Evolutionary conservation across 2,113 vertebrate genomes (phyloP).

Genomic region (Delphinus delphis): DNA sequence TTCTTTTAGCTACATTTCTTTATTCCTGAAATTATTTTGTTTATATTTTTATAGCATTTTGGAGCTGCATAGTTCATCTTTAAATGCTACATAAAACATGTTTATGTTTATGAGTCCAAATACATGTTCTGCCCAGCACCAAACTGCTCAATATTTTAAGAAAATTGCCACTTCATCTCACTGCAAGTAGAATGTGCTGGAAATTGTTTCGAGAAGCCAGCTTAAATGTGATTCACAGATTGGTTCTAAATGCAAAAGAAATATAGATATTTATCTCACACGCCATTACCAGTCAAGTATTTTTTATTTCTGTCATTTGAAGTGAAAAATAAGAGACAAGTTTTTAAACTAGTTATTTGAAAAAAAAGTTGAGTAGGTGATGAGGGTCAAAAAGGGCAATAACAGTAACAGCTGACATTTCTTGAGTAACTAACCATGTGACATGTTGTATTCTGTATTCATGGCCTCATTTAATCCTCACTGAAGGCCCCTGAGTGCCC

Average conservation of each 20-base stretch:
- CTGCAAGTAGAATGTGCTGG: constrained; percentile 62
- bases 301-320: constrained; percentile 57
- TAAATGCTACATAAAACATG: constrained; percentile 68
- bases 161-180: constrained; percentile 75
- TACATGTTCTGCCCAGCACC: constrained; percentile 55
- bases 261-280: constrained; percentile 44
- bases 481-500: no score
- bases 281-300: background rate
- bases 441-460: background rate
- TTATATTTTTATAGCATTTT: constrained; percentile 56
- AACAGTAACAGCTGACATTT: background rate
- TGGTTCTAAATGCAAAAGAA: constrained; percentile 47
- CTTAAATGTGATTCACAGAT: constrained; percentile 62
- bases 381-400: background rate
- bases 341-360: constrained; percentile 48
- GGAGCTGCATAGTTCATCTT: constrained; percentile 55
- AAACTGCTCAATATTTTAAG: constrained; percentile 73
- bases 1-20: constrained; percentile 27
- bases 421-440: background rate
- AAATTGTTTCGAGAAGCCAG: constrained; percentile 64
- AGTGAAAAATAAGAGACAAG: constrained; percentile 52
- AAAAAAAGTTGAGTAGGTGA: constrained; percentile 27
- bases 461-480: background rate
- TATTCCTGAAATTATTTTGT: constrained; percentile 59
- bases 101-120: constrained; percentile 73